Evolutionary conservation across 2,888 invertebrate species (phyloP), one percentile per base, ranked within the genome.

Genomic region (Celastrina argiolus): DNA sequence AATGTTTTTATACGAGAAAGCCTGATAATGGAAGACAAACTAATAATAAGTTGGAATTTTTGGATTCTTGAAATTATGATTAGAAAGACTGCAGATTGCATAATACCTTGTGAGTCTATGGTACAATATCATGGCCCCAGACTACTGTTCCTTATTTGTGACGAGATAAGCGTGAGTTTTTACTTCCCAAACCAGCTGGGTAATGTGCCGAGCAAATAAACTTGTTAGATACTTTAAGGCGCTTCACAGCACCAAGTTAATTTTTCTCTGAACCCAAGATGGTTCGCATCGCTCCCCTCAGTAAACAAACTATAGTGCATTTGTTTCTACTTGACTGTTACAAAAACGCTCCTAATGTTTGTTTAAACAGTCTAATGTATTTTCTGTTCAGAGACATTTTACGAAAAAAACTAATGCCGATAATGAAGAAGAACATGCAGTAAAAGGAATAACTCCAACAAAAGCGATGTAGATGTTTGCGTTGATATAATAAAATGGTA

Each of bases 81-180:
- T 51, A 14, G 22, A 10, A 51, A 4, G 12, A 14, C 8, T 12
- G 16, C 12, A 51, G 22, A 51, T 51, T 51, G 51, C 22, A 22
- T 51, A 31, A 34, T 22, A 22, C 1, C 10, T 16, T 22, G 61
- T 61, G 39, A 12, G 39, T 61, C 61, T 61, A 61, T 5, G 4
- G 2, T 18, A 14, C 12, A 22, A 61, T 16, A 61, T 61, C 61
- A 61, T 75, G 75, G 78, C 77, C 80, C 78, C 80, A 83, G 84
- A 84, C 85, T 87, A 84, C 84, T 80, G 85, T 81, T 84, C 83
- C 84, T 82, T 78, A 84, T 85, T 84, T 82, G 82, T 78, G 74
- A 75, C 76, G 80, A 88, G 88, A 90, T 90, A 90, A 88, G 87
- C 88, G 87, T 88, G 89, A 88, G 88, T 89, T 88, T 89, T 88